Evolutionary conservation across 2,797 vertebrate genomes (phyloP).

Genomic region (Epinephelus malabaricus): DNA sequence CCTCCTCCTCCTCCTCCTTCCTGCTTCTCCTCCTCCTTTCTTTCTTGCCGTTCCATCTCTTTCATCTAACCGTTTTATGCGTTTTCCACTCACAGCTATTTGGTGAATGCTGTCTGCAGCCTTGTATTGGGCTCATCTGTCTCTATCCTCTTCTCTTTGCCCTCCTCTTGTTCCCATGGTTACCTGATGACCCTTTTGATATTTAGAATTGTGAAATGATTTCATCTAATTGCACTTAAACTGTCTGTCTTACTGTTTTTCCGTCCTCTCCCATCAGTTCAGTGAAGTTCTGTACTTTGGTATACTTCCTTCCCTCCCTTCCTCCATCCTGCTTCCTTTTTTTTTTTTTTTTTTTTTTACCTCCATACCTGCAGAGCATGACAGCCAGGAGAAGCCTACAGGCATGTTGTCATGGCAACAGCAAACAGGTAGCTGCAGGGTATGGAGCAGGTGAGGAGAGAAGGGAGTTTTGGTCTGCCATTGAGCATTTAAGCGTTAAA

Average conservation of each 20-base stretch:
- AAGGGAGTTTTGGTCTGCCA: slow-evolving; percentile 9
- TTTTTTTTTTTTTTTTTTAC: background rate
- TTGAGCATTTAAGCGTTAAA: slow-evolving; percentile 34
- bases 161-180: slow-evolving; percentile 77
- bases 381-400: slow-evolving; percentile 30
- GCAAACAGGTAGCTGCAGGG: slow-evolving; percentile 70
- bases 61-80: slow-evolving; percentile 37
- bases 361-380: slow-evolving; percentile 55
- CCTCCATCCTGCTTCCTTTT: background rate
- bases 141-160: slow-evolving; percentile 39
- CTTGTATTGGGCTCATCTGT: background rate
- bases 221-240: slow-evolving; percentile 39
- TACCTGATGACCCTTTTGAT: slow-evolving; percentile 71
- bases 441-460: slow-evolving; percentile 46
- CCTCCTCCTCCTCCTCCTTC: background rate
- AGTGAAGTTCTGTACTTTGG: background rate
- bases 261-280: background rate
- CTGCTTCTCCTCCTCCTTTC: slow-evolving; percentile 9
- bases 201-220: slow-evolving; percentile 45
- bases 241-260: background rate
- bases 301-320: background rate
- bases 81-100: slow-evolving; percentile 32
- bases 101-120: slow-evolving; percentile 12
- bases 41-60: slow-evolving; percentile 20
- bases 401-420: slow-evolving; percentile 76